phyloP scores from a whole-genome alignment of 1,140 invertebrate species.

The Latrodectus geometricus region DNA sequence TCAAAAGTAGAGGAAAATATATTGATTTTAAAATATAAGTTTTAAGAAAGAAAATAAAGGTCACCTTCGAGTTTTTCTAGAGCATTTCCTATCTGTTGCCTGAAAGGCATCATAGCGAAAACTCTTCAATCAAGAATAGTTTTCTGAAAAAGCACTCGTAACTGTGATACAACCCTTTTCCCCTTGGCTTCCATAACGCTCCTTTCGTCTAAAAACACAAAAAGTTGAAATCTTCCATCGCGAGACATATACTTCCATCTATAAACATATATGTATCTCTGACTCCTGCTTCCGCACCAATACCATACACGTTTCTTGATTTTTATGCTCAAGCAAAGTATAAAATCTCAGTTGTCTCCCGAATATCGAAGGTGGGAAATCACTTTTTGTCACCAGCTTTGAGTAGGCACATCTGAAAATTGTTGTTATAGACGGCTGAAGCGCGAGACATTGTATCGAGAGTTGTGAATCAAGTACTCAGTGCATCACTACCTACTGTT shows the following conservation, averaged over 20 bases:
- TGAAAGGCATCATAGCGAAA: not conserved
- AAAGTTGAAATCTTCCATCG: slow-evolving; percentile 11
- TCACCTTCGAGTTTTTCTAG: not conserved
- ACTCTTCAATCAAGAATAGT: not conserved
- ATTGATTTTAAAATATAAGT: not conserved
- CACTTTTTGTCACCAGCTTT: slow-evolving; percentile 38
- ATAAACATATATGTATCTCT: slow-evolving; percentile 1
- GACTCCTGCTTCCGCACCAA: slow-evolving; percentile 5
- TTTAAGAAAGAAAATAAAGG: not conserved
- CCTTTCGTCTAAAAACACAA: slow-evolving; percentile 17
- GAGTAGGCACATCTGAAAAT: slow-evolving; percentile 14
- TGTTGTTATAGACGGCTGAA: slow-evolving; percentile 52
- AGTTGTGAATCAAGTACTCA: slow-evolving; percentile 44
- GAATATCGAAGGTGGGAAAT: slow-evolving; percentile 33
- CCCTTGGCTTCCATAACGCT: slow-evolving; percentile 33
- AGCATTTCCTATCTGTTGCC: not conserved
- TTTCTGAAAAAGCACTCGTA: slow-evolving; percentile 21
- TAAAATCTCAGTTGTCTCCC: slow-evolving; percentile 34
- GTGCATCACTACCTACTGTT: not conserved
- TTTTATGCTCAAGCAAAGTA: slow-evolving; percentile 54
- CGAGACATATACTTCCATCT: not conserved
- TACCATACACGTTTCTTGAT: slow-evolving; percentile 30
- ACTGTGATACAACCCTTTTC: slow-evolving; percentile 31
- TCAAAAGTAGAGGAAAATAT: not conserved
- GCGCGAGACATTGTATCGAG: slow-evolving; percentile 40